Evolutionary conservation across 2,113 vertebrate species (phyloP), one percentile per base, ranked within the genome.

Genomic region (Siphamia tubifer): DNA sequence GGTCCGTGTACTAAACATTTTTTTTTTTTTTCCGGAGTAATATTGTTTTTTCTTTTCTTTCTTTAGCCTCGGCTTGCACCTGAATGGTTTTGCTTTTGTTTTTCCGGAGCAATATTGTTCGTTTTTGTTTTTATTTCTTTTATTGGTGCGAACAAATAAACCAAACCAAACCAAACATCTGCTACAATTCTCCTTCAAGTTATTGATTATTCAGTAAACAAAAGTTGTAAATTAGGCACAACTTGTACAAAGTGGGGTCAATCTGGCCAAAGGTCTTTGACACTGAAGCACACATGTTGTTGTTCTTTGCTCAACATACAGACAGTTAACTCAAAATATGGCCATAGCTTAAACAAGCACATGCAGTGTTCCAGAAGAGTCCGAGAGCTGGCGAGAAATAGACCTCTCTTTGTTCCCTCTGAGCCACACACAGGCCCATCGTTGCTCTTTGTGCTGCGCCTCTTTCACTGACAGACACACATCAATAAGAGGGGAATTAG

Each of bases 401-500:
- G 68, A 56, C 53, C 4, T 15, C 36, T 73, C 87, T 89, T 91
- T 91, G 88, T 91, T 89, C 58, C 6, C 78, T 31, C 39, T 28
- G 54, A 78, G 69, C 69, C 78, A 51, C 71, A 83, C 79, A 84
- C 75, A 74, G 68, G 60, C 69, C 81, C 68, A 76, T 84, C 69
- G 38, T 75, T 80, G 73, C 78, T 68, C 77, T 87, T 87, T 85
- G 75, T 81, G 74, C 70, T 38, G 55, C 4, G 67, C 53, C 77
- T 83, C 76, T 83, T 83, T 81, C 75, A 83, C 74, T 86, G 82
- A 87, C 85, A 82, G 82, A 83, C 85, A 74, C 82, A 80, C 82
- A 88, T 87, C 85, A 87, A 85, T 88, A 88, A 79, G 58, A 81
- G 81, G 19, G 68, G 78, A 86, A 86, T 81, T 79, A 86, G 84